These are phyloP conservation scores for Catharus fuscescens DNA, from an alignment of 2,113 vertebrate species.

Conservation along the genomic window DNA sequence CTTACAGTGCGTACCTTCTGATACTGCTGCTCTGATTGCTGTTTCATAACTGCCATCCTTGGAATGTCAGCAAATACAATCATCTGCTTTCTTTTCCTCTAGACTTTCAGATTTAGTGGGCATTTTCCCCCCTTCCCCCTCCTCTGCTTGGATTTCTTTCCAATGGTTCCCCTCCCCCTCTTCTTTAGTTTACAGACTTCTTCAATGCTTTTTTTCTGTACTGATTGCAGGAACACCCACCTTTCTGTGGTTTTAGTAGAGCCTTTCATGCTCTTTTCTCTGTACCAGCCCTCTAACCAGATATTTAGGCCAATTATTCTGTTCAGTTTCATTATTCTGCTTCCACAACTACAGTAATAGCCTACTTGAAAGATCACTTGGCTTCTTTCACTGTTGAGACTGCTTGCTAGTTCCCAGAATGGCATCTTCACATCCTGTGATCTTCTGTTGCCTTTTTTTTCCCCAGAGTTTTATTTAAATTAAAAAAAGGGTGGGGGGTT, in stretches of 20 bases:
- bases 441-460: neutral
- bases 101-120: constrained; percentile 14
- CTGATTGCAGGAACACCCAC: constrained; percentile 66
- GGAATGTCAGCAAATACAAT: constrained; percentile 41
- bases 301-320: constrained; percentile 65
- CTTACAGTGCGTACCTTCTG: neutral
- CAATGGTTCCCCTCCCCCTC: neutral
- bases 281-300: constrained; percentile 42
- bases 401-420: constrained; percentile 52
- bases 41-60: neutral
- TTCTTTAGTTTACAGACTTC: constrained; percentile 44
- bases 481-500: neutral
- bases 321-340: constrained; percentile 68
- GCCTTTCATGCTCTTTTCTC: constrained; percentile 54
- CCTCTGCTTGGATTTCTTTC: constrained; percentile 40
- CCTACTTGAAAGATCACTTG: constrained; percentile 66
- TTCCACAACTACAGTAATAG: constrained; percentile 53
- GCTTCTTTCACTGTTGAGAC: constrained; percentile 43
- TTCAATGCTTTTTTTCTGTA: constrained; percentile 3
- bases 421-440: constrained; percentile 37
- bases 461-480: constrained; percentile 22
- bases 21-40: neutral
- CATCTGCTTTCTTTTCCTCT: constrained; percentile 17
- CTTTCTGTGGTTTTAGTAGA: constrained; percentile 44
- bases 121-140: neutral